Evolutionary conservation across 2,888 invertebrate genomes (phyloP).

Genomic region (Criorhina ranunculi): DNA sequence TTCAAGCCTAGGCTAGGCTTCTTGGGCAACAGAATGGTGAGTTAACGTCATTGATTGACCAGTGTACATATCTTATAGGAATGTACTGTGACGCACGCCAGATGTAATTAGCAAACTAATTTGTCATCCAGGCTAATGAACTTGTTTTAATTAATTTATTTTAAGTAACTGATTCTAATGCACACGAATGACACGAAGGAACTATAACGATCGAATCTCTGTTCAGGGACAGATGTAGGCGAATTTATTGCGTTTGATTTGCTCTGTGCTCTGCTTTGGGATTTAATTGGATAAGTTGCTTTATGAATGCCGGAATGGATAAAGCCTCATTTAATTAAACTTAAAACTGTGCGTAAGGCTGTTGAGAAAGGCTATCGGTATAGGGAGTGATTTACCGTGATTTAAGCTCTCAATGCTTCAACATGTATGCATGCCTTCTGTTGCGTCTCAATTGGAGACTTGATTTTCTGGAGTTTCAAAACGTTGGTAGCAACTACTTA

Average conservation of each 20-base stretch:
- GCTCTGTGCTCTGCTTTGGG: slow-evolving; percentile 14
- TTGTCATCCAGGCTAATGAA: slow-evolving; percentile 70
- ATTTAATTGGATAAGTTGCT: slow-evolving; percentile 47
- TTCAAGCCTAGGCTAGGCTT: slow-evolving; percentile 42
- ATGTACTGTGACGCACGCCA: slow-evolving; percentile 43
- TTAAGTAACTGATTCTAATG: slow-evolving; percentile 16
- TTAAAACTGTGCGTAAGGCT: no score
- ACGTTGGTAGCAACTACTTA: no score
- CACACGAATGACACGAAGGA: slow-evolving; percentile 9
- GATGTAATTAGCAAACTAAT: slow-evolving; percentile 46
- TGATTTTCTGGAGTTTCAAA: no score
- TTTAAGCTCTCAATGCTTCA: no score
- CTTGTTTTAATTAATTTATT: slow-evolving; percentile 67
- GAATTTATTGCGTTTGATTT: slow-evolving; percentile 10
- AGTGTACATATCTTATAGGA: slow-evolving; percentile 29
- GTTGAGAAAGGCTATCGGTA: no score
- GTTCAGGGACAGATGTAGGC: slow-evolving; percentile 1
- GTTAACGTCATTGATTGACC: slow-evolving; percentile 22
- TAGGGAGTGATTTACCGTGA: no score
- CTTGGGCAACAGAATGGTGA: background rate
- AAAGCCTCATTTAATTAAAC: slow-evolving; percentile 9
- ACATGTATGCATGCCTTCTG: no score
- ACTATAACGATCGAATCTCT: slow-evolving; percentile 9
- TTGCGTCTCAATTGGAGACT: no score
- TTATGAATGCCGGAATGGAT: slow-evolving; percentile 45